phyloP scores from a whole-genome alignment of 2,797 vertebrate species.

The Aerospiza tachiro region DNA sequence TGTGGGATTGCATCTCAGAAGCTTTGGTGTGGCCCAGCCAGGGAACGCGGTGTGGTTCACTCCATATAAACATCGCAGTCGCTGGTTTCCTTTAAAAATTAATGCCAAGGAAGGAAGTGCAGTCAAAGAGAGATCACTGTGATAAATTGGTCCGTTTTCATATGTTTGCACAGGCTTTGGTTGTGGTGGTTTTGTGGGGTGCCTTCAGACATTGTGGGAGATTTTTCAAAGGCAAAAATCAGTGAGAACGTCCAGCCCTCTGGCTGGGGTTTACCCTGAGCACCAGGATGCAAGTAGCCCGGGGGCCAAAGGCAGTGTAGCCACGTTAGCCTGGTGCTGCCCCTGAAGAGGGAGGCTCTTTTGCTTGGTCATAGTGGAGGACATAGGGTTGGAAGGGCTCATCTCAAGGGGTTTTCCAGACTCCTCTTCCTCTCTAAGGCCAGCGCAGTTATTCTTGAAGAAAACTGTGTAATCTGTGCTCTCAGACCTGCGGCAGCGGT shows the following conservation, averaged over 20 bases:
- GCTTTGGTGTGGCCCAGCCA: background rate
- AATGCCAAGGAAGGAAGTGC: background rate
- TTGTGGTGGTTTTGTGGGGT: background rate
- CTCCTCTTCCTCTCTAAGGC: background rate
- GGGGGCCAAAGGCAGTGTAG: background rate
- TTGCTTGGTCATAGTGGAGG: background rate
- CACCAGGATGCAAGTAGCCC: background rate
- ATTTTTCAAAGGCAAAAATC: background rate
- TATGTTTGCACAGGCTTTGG: background rate
- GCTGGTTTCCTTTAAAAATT: conserved; percentile 13
- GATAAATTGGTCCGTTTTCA: background rate
- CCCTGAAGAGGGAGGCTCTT: background rate
- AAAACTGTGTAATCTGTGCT: background rate
- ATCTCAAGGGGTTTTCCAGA: background rate
- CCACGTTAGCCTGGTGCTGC: background rate
- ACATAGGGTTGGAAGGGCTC: background rate
- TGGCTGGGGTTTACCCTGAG: background rate
- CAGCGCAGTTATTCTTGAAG: background rate
- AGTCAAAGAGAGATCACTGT: background rate
- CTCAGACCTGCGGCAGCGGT: background rate
- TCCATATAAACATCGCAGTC: conserved; percentile 4
- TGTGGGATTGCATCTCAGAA: background rate
- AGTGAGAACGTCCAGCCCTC: background rate
- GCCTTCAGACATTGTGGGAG: background rate
- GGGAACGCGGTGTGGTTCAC: background rate